Evolutionary conservation across 2,888 invertebrate genomes (phyloP), one percentile per base, ranked within the genome.

Genomic region (Drosophila antonietae): DNA sequence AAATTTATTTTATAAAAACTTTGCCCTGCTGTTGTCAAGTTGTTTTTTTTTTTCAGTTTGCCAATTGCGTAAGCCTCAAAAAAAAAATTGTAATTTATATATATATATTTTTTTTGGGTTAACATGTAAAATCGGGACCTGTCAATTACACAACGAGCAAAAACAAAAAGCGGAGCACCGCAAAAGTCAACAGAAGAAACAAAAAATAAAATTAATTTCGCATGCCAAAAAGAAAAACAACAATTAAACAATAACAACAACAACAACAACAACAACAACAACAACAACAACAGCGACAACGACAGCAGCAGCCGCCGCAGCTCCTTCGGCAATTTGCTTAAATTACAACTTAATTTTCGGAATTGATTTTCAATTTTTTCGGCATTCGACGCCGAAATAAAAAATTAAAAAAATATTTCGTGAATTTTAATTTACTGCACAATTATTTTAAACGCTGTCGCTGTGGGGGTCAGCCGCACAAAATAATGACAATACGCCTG

Each of bases 321-420:
- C 44, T 44, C 43, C 53, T 56, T 58, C 20, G 31, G 73, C 72
- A 78, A 84, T 87, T 87, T 77, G 74, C 63, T 77, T 74, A 85
- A 85, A 82, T 85, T 85, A 86, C 85, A 86, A 81, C 88, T 86
- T 83, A 78, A 86, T 86, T 87, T 87, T 73, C 70, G 51, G 79
- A 58, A 75, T 74, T 68, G 79, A 58, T 80, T 85, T 84, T 82
- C 78, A 80, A 73, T 79, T 75, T 76, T 51, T 71, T 64, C 57
- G 71, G 47, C 52, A 60, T 51, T 61, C 67, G 59, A 33, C 51
- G 56, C 53, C 52, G 3, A 53, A 53, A 37, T 31, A n/a, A 31
- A 64, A 28, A 28, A 23, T 3, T n/a, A 12, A 51, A 57, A 61
- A 56, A 37, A 68, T 72, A 83, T 81, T 67, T 75, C 59, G 53